Conservation (phyloP, 2,797 vertebrate genomes). For the Yasuhikotakia modesta region DNA sequence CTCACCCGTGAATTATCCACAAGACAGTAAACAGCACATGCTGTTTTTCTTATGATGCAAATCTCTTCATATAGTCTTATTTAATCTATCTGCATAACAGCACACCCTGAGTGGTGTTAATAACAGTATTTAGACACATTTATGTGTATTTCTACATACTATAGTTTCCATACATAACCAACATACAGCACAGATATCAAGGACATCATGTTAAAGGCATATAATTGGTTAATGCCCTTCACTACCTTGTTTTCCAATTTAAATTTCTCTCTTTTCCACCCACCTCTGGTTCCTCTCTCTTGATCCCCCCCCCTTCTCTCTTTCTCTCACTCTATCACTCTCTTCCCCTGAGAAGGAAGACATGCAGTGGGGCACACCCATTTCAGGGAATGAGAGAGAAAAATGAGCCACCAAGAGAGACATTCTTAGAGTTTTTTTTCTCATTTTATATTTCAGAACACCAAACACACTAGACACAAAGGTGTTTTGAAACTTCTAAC, state of each 20-base stretch:
- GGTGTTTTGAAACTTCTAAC: neutral
- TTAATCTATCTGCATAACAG: too few species aligned
- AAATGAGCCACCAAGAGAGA: neutral
- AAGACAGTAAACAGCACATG: neutral
- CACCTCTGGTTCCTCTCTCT: neutral
- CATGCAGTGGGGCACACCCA: slow-evolving; percentile 8
- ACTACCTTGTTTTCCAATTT: neutral
- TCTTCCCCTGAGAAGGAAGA: slow-evolving; percentile 14
- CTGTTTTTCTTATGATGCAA: neutral
- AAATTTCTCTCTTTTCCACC: slow-evolving; percentile 30
- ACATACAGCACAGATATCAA: neutral
- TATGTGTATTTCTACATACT: neutral
- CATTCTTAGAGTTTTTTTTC: neutral
- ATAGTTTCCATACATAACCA: neutral
- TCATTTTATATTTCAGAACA: neutral
- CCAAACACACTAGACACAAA: neutral
- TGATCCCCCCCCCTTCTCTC: neutral
- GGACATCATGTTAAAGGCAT: neutral
- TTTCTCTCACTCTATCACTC: neutral
- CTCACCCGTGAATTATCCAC: neutral
- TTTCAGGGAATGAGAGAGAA: neutral
- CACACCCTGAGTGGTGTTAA: neutral
- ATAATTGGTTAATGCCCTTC: neutral
- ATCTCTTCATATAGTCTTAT: neutral
- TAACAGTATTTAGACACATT: neutral